phyloP scores from a whole-genome alignment of 2,797 vertebrate genomes.

The Falco columbarius region DNA sequence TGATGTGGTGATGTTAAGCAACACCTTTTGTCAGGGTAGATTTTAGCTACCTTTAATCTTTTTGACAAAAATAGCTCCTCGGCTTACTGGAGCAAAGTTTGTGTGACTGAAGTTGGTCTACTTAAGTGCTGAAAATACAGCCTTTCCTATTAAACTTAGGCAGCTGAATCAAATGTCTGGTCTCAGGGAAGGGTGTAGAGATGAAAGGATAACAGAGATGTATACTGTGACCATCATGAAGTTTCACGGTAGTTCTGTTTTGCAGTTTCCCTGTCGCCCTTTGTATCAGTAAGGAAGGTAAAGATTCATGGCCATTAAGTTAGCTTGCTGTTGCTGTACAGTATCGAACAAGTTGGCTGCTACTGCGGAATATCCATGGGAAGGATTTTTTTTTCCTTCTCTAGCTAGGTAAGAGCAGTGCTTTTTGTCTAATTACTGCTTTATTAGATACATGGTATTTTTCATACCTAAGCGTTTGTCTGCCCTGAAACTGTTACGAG shows the following conservation, averaged over 20 bases:
- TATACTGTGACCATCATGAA: neutral
- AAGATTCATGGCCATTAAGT: neutral
- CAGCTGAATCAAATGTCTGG: neutral
- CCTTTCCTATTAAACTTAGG: neutral
- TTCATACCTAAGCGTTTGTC: neutral
- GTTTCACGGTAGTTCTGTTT: neutral
- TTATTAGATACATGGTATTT: neutral
- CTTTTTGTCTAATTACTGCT: neutral
- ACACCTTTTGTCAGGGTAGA: constrained; percentile 42
- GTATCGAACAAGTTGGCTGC: neutral
- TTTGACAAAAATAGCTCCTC: constrained; percentile 50
- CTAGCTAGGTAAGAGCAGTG: constrained; percentile 21
- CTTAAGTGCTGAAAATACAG: neutral
- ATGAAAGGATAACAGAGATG: neutral
- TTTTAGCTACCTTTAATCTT: constrained; percentile 57
- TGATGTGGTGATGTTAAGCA: constrained; percentile 35
- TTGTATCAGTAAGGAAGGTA: neutral
- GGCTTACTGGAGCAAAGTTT: neutral
- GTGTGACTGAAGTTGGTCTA: neutral
- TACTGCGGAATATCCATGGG: neutral
- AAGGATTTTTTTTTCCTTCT: neutral
- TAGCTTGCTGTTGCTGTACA: neutral
- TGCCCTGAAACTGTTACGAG: neutral
- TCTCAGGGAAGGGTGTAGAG: neutral
- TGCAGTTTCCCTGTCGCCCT: neutral